phyloP scores from a whole-genome alignment of 1,140 invertebrate genomes.

The Vanessa tameamea region DNA sequence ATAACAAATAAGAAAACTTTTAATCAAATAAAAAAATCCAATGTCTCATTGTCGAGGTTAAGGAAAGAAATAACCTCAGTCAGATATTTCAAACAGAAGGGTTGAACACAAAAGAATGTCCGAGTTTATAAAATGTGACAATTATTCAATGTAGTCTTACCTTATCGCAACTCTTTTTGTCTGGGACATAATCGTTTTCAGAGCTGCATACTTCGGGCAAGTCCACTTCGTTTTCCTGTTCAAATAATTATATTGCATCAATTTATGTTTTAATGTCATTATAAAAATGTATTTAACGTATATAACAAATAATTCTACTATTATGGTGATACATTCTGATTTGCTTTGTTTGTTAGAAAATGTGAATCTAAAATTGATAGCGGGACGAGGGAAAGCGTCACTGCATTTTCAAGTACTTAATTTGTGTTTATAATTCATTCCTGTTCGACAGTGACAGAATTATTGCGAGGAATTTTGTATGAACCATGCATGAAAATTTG shows the following conservation, averaged over 20 bases:
- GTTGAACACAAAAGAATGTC: constrained; percentile 1
- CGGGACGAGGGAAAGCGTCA: no score
- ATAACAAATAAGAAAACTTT: neutral
- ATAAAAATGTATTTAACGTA: no score
- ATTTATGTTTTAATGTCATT: neutral
- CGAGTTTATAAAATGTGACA: neutral
- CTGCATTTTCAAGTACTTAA: no score
- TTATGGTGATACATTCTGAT: no score
- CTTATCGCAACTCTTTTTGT: constrained; percentile 80
- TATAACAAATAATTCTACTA: neutral
- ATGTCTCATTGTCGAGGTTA: neutral
- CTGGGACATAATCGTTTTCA: constrained; percentile 84
- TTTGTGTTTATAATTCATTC: no score
- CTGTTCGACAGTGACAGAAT: no score
- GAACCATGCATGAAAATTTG: no score
- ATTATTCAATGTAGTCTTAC: constrained; percentile 43
- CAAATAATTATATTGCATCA: constrained; percentile 2
- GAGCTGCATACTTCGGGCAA: constrained; percentile 80
- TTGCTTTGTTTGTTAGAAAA: no score
- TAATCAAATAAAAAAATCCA: neutral
- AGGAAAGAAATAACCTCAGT: neutral
- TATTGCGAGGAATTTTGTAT: no score
- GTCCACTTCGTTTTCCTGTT: constrained; percentile 70
- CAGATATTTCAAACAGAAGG: neutral
- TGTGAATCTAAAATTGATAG: no score